phyloP scores from a whole-genome alignment of 2,888 invertebrate species.

The Agonopterix alstromeriana region DNA sequence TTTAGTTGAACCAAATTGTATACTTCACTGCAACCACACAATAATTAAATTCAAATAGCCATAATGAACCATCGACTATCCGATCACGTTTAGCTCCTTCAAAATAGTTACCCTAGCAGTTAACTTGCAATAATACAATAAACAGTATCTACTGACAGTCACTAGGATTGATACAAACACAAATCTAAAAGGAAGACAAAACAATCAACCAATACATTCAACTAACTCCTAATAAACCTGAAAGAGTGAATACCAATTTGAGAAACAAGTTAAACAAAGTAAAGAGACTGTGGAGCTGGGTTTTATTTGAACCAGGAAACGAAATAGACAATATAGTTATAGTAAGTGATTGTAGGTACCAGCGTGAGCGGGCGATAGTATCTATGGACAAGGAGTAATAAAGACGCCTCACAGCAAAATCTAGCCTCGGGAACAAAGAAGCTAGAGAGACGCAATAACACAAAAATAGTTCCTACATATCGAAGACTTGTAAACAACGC shows the following conservation, averaged over 20 bases:
- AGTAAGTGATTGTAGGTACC: slow-evolving; percentile 42
- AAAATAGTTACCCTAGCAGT: too few species aligned
- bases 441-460: neutral
- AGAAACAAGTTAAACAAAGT: slow-evolving; percentile 16
- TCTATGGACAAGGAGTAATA: slow-evolving; percentile 56
- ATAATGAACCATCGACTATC: too few species aligned
- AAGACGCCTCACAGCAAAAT: slow-evolving; percentile 55
- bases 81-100: too few species aligned
- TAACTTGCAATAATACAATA: too few species aligned
- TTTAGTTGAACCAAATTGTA: too few species aligned
- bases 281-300: slow-evolving; percentile 15
- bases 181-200: slow-evolving; percentile 1
- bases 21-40: too few species aligned
- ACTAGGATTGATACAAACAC: neutral
- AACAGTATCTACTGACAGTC: too few species aligned
- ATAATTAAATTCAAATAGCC: too few species aligned
- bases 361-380: slow-evolving; percentile 38
- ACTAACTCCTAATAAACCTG: slow-evolving; percentile 6
- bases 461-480: too few species aligned
- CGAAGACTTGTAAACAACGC: too few species aligned
- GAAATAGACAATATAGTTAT: slow-evolving; percentile 41
- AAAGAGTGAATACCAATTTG: slow-evolving; percentile 14
- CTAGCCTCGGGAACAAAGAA: slow-evolving; percentile 21
- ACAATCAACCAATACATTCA: slow-evolving; percentile 10
- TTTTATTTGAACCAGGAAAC: slow-evolving; percentile 48